Base-by-base conservation (phyloP, 2,888 invertebrate genomes). In the Tetheella fluctuosa region DNA sequence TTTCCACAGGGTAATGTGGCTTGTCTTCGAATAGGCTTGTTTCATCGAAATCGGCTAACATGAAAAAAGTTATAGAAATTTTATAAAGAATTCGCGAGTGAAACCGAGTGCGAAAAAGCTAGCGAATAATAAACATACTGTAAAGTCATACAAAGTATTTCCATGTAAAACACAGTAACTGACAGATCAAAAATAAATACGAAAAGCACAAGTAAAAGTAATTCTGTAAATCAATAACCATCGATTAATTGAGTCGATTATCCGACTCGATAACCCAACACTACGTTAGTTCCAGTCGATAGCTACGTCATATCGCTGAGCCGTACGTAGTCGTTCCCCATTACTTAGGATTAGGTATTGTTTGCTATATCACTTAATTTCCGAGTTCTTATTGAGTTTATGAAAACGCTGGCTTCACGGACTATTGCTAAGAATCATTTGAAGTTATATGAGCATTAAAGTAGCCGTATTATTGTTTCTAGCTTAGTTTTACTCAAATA, bases 301-400 rank as follows among this genome's bases (percentile, higher is more conserved):
- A 59, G 71, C 69, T 65, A 63, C 69, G 75, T 73, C 73, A 78
- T 62, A 58, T 60, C 56, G 64, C 65, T 68, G 70, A 65, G 61
- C 48, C 56, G 59, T 42, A 52, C 67, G 42, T 48, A 48, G 17
- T 69, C 59, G 63, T 58, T 61, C 58, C 62, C 59, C 64, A 62
- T 70, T 73, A 73, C 70, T 73, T 64, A 68, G 68, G 68, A 70
- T 74, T 71, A 70, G 62, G 59, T 70, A 68, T 72, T 73, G 70
- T 77, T 79, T 76, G 72, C 68, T 64, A 73, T 74, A 2, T 72
- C 65, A 79, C 71, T 76, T 76, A 76, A 79, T 79, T 76, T 74
- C 34, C 55, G 17, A 55, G 20, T 20, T 55, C 34, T 61, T 76
- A 71, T 71, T 70, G 65, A 76, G 76, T 77, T 68, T 62, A 69